Conservation (phyloP, 2,888 invertebrate species). For the Coenonympha glycerion region DNA sequence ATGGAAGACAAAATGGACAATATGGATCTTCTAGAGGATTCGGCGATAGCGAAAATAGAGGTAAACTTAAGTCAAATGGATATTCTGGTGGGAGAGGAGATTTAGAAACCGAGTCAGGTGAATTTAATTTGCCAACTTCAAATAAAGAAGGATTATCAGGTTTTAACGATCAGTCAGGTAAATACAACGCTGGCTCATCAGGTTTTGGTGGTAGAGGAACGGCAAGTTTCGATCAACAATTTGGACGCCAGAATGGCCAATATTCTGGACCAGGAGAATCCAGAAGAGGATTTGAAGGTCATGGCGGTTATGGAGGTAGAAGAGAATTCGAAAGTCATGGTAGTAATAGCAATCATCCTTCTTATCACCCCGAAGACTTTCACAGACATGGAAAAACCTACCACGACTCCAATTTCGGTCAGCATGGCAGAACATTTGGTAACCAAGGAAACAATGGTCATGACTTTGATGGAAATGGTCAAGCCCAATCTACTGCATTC, state of each 20-base stretch:
- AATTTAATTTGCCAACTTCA: background rate
- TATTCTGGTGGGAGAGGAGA: background rate
- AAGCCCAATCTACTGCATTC: conserved; percentile 3
- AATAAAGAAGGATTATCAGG: background rate
- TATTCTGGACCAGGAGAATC: background rate
- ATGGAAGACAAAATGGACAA: background rate
- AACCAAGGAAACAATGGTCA: conserved; percentile 9
- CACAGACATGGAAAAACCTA: conserved; percentile 25
- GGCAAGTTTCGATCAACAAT: background rate
- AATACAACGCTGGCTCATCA: conserved; percentile 3
- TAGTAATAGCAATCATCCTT: background rate
- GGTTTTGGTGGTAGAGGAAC: background rate
- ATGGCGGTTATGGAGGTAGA: conserved; percentile 15
- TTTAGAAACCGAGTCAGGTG: background rate
- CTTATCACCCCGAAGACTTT: background rate
- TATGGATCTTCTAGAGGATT: background rate
- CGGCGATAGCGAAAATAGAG: background rate
- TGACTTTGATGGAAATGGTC: conserved; percentile 15
- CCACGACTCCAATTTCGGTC: conserved; percentile 38
- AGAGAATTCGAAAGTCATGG: conserved; percentile 4
- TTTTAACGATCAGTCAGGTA: conserved; percentile 4
- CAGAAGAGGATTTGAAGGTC: conserved; percentile 11
- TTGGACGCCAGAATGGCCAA: background rate
- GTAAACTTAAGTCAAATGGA: background rate
- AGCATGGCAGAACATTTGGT: conserved; percentile 29